Conservation (phyloP, 2,888 invertebrate species). For the Alsophila aescularia region DNA sequence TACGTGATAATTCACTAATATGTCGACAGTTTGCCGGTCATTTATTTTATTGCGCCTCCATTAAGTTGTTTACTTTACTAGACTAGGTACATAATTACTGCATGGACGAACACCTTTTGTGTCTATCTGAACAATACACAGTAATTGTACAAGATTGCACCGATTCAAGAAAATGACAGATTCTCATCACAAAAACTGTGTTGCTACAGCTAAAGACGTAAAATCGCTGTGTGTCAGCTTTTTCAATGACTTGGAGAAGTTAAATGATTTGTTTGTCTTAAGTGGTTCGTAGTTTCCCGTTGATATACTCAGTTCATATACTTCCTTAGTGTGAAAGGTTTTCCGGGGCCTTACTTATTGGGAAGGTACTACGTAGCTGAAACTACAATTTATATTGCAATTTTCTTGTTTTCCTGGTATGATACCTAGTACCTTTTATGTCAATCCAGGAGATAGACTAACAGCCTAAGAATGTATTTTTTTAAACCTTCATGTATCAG, state of each 20-base stretch:
- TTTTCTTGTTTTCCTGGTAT: no score
- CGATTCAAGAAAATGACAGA: constrained; percentile 39
- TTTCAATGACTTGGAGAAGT: constrained; percentile 50
- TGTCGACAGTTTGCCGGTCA: not conserved
- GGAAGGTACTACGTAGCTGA: no score
- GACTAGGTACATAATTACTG: not conserved
- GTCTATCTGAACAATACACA: constrained; percentile 19
- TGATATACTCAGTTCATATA: no score
- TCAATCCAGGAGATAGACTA: no score
- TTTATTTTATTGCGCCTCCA: not conserved
- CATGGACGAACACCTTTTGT: constrained; percentile 29
- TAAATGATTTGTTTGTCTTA: constrained; percentile 6
- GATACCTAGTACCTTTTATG: no score
- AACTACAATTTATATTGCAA: no score
- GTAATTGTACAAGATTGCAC: constrained; percentile 31
- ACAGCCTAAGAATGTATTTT: no score
- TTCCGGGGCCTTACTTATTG: no score
- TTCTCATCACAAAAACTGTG: constrained; percentile 32
- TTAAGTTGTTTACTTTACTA: not conserved
- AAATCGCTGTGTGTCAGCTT: constrained; percentile 11
- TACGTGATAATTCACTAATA: not conserved
- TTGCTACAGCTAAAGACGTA: constrained; percentile 6
- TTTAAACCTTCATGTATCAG: no score
- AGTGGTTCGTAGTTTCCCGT: not conserved
- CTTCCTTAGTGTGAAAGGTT: no score